phyloP scores from a whole-genome alignment of 2,888 invertebrate genomes.

The Sphaerophoria rueppellii region DNA sequence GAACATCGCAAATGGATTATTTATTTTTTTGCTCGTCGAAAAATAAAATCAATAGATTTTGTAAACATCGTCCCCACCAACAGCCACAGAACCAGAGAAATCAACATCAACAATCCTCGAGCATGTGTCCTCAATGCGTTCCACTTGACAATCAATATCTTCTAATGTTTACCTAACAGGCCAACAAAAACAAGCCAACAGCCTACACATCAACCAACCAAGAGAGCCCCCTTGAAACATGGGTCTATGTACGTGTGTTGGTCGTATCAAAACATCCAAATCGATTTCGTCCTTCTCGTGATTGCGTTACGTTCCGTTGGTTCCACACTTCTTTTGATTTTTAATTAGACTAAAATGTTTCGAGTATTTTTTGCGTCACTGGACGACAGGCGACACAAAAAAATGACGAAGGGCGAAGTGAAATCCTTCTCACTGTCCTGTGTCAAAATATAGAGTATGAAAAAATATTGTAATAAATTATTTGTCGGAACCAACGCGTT shows the following conservation, averaged over 20 bases:
- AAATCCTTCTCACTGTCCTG: not conserved
- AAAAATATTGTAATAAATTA: constrained; percentile 31
- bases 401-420: not conserved
- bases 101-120: constrained; percentile 24
- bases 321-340: constrained; percentile 6
- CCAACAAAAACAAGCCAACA: constrained; percentile 24
- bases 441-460: not conserved
- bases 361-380: not conserved
- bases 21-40: constrained; percentile 40
- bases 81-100: constrained; percentile 36
- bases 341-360: constrained; percentile 36
- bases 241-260: constrained; percentile 2
- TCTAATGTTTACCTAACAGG: constrained; percentile 51
- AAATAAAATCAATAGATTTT: constrained; percentile 67
- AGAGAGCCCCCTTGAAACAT: constrained; percentile 13
- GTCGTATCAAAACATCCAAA: constrained; percentile 39
- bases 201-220: not conserved
- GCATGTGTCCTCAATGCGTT: constrained; percentile 37
- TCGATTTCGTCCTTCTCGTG: constrained; percentile 63
- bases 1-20: not conserved
- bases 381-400: not conserved
- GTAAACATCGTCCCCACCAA: constrained; percentile 60
- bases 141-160: constrained; percentile 65
- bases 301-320: constrained; percentile 22
- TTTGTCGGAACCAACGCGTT: constrained; percentile 31